phyloP scores from a whole-genome alignment of 1,140 invertebrate genomes.

The Ganaspis sp. region DNA sequence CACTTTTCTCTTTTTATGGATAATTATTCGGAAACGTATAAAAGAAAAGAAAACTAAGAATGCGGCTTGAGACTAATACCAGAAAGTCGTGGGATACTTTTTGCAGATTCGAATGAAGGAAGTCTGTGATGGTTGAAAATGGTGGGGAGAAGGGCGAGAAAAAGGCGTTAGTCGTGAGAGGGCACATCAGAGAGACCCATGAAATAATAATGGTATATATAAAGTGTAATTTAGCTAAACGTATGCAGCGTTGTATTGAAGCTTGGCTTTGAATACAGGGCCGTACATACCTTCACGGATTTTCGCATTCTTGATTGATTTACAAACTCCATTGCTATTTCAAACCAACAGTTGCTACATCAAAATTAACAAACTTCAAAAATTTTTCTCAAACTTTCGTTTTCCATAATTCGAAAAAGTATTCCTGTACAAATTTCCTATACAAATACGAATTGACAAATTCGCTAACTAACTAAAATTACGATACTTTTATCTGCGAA shows the following conservation, averaged over 20 bases:
- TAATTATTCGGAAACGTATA: no score
- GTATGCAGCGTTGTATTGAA: slow-evolving; percentile 70
- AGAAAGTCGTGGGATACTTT: slow-evolving; percentile 31
- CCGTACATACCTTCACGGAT: slow-evolving; percentile 54
- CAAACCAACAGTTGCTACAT: no score
- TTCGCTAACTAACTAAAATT: no score
- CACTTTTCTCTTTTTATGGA: no score
- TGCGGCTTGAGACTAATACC: slow-evolving; percentile 16
- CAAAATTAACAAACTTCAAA: no score
- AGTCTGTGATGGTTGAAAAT: slow-evolving; percentile 23
- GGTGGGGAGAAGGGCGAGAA: slow-evolving; percentile 51
- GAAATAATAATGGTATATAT: slow-evolving; percentile 74
- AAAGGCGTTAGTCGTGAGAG: slow-evolving; percentile 64
- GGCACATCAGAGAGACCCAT: slow-evolving; percentile 62
- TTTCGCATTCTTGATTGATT: slow-evolving; percentile 41
- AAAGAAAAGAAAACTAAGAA: slow-evolving; percentile 9
- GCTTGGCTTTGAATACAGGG: slow-evolving; percentile 61
- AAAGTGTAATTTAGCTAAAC: slow-evolving; percentile 75
- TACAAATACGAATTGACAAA: no score
- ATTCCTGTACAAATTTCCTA: no score
- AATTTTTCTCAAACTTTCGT: no score
- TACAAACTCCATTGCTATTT: no score
- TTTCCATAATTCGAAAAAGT: no score
- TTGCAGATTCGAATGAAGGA: slow-evolving; percentile 25
- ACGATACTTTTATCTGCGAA: no score